A percentile compares a stretch with the other conserved stretches of the same genome.
phyloP scores from a whole-genome alignment of 1,140 invertebrate genomes.

The Drosophila virilis region DNA sequence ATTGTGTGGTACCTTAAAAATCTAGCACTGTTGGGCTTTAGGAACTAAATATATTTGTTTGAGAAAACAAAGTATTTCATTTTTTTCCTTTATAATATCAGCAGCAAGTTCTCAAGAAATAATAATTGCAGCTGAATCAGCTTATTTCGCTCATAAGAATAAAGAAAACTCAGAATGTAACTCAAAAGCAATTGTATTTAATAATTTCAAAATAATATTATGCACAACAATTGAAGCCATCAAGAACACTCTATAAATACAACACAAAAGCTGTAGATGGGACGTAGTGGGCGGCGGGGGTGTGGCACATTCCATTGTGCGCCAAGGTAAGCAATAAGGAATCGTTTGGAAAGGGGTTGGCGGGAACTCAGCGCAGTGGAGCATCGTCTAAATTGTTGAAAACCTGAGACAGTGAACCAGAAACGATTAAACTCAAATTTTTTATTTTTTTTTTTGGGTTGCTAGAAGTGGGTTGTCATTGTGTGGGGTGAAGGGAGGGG shows the following conservation, averaged over 20 bases:
- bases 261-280: constrained; percentile 1
- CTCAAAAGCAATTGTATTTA: neutral
- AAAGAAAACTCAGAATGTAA: neutral
- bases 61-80: too few relatives aligned
- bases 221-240: constrained; percentile 1
- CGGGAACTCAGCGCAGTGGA: constrained; percentile 13
- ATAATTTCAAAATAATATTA: neutral
- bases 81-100: too few relatives aligned
- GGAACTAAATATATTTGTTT: too few relatives aligned
- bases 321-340: constrained; percentile 2
- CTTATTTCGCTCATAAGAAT: neutral
- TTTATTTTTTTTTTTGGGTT: neutral
- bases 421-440: constrained; percentile 29
- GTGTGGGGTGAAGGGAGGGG: neutral
- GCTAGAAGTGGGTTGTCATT: neutral
- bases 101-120: too few relatives aligned
- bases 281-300: neutral
- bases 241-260: constrained; percentile 10
- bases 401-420: constrained; percentile 26
- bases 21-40: too few relatives aligned
- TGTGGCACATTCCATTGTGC: neutral
- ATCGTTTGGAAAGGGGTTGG: neutral
- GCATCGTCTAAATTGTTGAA: constrained; percentile 13
- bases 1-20: too few relatives aligned
- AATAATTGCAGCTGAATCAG: neutral